Conservation (phyloP, 2,113 vertebrate genomes). For the Elgaria multicarinata region DNA sequence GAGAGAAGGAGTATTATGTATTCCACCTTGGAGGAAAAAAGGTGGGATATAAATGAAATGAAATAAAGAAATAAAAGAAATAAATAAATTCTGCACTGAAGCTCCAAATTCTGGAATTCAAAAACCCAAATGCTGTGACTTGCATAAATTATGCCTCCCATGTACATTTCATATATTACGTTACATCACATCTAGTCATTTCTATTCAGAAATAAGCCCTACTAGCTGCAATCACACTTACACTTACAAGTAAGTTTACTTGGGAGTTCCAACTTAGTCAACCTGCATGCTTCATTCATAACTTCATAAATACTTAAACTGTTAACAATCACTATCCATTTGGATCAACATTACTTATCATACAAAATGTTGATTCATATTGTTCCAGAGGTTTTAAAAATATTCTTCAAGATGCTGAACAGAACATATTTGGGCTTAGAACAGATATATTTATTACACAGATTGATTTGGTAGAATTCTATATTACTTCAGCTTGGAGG, state of each 20-base stretch:
- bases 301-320: fast-evolving
- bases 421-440: not conserved
- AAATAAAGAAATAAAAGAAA: too few relatives aligned
- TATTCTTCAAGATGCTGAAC: not conserved
- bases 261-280: not conserved
- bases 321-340: not conserved
- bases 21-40: too few relatives aligned
- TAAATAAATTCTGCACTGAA: constrained; percentile 1
- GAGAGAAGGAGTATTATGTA: too few relatives aligned
- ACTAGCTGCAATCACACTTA: not conserved
- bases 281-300: not conserved
- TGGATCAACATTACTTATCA: not conserved
- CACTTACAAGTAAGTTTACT: not conserved
- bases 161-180: not conserved
- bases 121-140: not conserved
- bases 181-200: too few relatives aligned
- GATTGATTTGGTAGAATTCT: not conserved
- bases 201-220: not conserved
- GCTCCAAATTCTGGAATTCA: not conserved
- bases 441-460: not conserved
- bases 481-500: not conserved
- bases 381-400: not conserved
- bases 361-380: not conserved
- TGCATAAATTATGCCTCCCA: not conserved
- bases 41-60: too few relatives aligned